These are phyloP conservation scores for Equus quagga DNA, from an alignment of 2,113 vertebrate species.

Conservation along the genomic window DNA sequence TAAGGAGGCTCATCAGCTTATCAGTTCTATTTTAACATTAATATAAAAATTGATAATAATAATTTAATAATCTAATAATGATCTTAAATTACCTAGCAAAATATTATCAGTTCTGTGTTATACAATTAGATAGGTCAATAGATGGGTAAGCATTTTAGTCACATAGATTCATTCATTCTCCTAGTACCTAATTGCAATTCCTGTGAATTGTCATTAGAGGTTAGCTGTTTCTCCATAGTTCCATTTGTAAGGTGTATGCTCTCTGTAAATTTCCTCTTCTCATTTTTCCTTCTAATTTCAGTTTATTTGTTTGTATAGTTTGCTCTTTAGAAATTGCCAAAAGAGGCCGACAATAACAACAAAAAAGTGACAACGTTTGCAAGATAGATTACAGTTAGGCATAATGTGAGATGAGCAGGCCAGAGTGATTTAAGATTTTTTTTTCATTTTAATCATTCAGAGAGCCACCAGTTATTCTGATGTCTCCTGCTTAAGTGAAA, in stretches of 20 bases:
- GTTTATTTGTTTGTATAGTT: conserved; percentile 1
- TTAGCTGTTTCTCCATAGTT: background rate
- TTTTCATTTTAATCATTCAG: conserved; percentile 54
- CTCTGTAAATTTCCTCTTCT: background rate
- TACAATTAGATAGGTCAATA: background rate
- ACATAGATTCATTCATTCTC: background rate
- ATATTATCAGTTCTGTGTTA: background rate
- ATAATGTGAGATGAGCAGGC: background rate
- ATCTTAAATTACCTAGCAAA: background rate
- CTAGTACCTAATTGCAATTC: background rate
- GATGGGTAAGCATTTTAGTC: background rate
- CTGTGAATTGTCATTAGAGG: background rate
- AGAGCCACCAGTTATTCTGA: conserved; percentile 84
- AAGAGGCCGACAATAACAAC: background rate
- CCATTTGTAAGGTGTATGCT: background rate
- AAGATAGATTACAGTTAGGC: background rate
- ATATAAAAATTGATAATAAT: background rate
- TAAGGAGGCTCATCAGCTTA: background rate
- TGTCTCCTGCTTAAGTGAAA: conserved; percentile 86
- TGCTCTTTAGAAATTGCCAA: conserved; percentile 28
- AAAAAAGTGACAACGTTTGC: background rate
- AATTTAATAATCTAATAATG: background rate
- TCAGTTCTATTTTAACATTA: background rate
- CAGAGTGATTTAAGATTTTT: background rate
- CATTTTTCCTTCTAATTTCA: background rate